Conservation (phyloP, 2,113 vertebrate species). For the Acinonyx jubatus region DNA sequence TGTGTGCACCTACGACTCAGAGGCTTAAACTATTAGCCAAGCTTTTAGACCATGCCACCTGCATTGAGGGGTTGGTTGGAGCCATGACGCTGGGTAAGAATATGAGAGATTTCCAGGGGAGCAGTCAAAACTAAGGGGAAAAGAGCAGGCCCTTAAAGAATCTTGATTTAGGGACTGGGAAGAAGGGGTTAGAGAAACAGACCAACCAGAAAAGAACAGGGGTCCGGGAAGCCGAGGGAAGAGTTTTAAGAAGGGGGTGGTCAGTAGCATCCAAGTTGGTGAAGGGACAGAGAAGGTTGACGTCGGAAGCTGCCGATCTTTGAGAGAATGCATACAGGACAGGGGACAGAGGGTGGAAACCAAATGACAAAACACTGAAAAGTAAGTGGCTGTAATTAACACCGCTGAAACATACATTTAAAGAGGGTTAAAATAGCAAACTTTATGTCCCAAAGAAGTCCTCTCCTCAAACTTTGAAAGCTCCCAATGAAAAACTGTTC, state of each 20-base stretch:
- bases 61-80: not conserved
- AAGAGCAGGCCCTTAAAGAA: not conserved
- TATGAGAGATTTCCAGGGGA: not conserved
- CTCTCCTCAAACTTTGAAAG: too few relatives aligned
- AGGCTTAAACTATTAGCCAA: not conserved
- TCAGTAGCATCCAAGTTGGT: not conserved
- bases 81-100: not conserved
- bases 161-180: not conserved
- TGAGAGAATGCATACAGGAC: not conserved
- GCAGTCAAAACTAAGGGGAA: not conserved
- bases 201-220: not conserved
- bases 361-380: not conserved
- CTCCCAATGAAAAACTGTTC: too few relatives aligned
- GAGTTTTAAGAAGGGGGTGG: not conserved
- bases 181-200: not conserved
- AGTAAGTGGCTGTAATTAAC: not conserved
- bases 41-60: not conserved
- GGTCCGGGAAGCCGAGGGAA: not conserved
- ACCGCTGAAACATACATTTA: not conserved
- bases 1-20: not conserved
- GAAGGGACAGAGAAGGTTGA: not conserved
- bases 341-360: not conserved
- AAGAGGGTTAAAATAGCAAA: not conserved
- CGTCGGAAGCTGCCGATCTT: not conserved
- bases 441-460: not conserved